Base-by-base conservation (phyloP, 2,113 vertebrate genomes). In the Rhynchomys soricoides region DNA sequence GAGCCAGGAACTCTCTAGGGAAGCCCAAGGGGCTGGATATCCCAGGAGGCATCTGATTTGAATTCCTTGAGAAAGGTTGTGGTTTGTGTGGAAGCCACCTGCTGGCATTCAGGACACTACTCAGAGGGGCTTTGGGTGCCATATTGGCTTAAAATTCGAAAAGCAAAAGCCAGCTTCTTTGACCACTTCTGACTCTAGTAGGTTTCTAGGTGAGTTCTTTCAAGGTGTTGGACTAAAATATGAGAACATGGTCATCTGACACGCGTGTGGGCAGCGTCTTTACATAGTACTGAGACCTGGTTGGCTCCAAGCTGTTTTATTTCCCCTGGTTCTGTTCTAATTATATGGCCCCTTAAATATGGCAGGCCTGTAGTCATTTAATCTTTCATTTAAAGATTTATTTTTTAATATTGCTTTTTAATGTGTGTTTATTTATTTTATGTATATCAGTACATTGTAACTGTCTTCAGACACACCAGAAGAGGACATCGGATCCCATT, bases 81-180 rank as follows among this genome's bases (percentile, higher is more conserved):
- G 91, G 50, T 31, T 82, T 78, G 12, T 0, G 16, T 12, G 29
- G 87, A 94, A 89, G 75, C 50, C 34, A 79, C 29, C 16, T 16
- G 21, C 52, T n/a, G 37, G 34, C 16, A 1, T 8, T 29, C 19
- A 10, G 19, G 16, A 50, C 6, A 7, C 12, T 6, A 6, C 66
- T 24, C 24, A n/a, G 1, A 9, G 74, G 45, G 66, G 34, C n/a
- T 89, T 91, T 82, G 55, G 82, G 83, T 86, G 71, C 34, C 10
- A 71, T 74, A 29, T 1, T 77, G 45, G 57, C 45, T 95, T 93
- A 31, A 95, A 70, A 21, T 94, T 93, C 6, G 70, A 83, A 83
- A 96, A 94, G 45, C 73, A 19, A 24, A 64, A 91, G n/a, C 40
- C 85, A 85, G 79, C 73, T 96, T 93, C 85, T 92, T 64, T 66